Evolutionary conservation across 2,888 invertebrate genomes (phyloP), one percentile per base, ranked within the genome.

Genomic region (Drosophila austrosaltans): DNA sequence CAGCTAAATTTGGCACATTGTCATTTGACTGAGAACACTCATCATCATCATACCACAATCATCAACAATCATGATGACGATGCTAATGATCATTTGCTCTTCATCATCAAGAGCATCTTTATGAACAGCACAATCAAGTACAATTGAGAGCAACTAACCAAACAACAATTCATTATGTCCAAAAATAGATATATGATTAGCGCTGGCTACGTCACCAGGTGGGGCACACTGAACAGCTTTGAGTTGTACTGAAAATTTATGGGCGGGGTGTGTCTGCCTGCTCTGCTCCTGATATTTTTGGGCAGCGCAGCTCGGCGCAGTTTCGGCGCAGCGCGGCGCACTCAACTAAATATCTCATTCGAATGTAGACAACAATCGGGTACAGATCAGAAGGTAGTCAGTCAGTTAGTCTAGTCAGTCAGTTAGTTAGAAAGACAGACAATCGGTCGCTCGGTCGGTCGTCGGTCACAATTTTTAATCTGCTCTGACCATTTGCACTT

Each of bases 181-280:
- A 56, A 75, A 87, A 88, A 88, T 88, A 88, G 89, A 78, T 77
- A 70, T 63, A 78, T 88, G 87, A 88, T 88, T 89, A 79, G 77
- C 79, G 78, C 68, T 70, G 71, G 72, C 73, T 79, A 89, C 89
- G 83, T 89, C 89, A 87, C 89, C 87, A 83, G 87, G 86, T 82
- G 86, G 78, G 75, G 76, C 67, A 71, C 48, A 59, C 58, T 32
- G 40, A 63, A 22, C 48, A 61, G 44, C 70, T 40, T 16, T 28
- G 44, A 42, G 59, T 61, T 57, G 53, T 28, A 44, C 63, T 6
- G 53, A 65, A 54, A 68, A 73, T 69, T 68, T 67, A 64, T 61
- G 28, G 87, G 73, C 76, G 76, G 74, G 74, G 72, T 81, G 75
- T 72, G 64, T 72, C 75, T 59, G 72, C 30, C 22, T 48, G 48